Base-by-base conservation (phyloP, 2,888 invertebrate species). In the Marasmarcha lunaedactyla region DNA sequence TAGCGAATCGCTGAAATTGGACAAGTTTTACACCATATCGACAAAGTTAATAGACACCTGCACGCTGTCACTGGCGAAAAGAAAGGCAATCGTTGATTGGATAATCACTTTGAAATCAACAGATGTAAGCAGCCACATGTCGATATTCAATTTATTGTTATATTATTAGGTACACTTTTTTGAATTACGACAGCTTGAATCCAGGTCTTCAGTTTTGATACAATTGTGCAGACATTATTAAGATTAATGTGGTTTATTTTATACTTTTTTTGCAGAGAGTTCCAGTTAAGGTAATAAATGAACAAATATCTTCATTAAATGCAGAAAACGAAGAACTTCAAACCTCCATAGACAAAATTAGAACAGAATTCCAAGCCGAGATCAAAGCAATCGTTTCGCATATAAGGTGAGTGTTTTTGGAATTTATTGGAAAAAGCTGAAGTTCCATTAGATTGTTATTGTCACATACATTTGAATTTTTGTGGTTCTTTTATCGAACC, bases 1-100 rank as follows among this genome's bases (percentile, higher is more conserved):
- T 25, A 30, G 3, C 9, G 30, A 30, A 30, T 30, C 30, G 10
- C 30, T 74, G 5, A 69, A 76, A 35, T 46, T 71, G 15, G 61
- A 59, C 30, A 71, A 61, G 48, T 44, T 81, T 20, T 64, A 65
- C 39, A 58, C 62, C 35, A 63, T 74, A 51, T 76, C 76, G 7
- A 48, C 52, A 1, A 73, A 71, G 45, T 48, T 83, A 40, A 52
- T 77, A 2, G 50, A 55, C 1, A 68, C 66, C 6, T 81, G 78
- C 45, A 72, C 81, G 47, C 58, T 71, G 41, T 67, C 70, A 2
- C 46, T 81, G 15, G 12, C 34, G 2, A 72, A 72, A 47, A 64
- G 73, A 46, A 67, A 68, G 48, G 72, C 74, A 45, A 61, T 83
- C 7, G 73, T 79, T 15, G 58, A 71, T 38, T 77, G 73, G 72